phyloP scores from a whole-genome alignment of 2,797 vertebrate genomes.

The Antennarius maculatus region DNA sequence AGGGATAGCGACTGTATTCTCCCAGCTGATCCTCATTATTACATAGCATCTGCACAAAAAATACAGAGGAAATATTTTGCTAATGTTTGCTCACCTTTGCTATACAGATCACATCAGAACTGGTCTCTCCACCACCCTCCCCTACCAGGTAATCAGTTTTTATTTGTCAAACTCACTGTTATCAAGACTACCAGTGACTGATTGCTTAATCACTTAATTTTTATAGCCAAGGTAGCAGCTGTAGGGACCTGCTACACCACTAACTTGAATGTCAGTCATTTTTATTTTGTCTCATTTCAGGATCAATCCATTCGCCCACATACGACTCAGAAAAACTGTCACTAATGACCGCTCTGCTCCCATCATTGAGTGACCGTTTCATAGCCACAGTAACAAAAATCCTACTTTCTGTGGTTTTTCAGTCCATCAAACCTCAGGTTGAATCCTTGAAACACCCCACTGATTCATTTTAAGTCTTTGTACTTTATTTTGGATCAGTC shows the following conservation, averaged over 20 bases:
- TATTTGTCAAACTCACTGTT: not conserved
- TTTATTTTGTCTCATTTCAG: constrained; percentile 59
- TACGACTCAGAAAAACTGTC: constrained; percentile 87
- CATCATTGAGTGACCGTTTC: constrained; percentile 80
- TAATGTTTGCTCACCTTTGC: constrained; percentile 12
- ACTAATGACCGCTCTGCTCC: constrained; percentile 90
- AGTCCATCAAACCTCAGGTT: constrained; percentile 33
- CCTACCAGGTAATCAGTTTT: constrained; percentile 76
- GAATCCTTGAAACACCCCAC: constrained; percentile 42
- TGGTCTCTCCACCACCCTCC: constrained; percentile 74
- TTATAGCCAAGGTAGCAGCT: not conserved
- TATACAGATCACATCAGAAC: constrained; percentile 75
- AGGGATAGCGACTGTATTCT: constrained; percentile 13
- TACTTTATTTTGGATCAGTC: constrained; percentile 33
- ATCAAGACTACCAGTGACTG: not conserved
- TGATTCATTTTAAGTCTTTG: constrained; percentile 8
- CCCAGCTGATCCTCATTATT: not conserved
- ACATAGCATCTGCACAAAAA: no score
- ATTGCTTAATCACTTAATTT: not conserved
- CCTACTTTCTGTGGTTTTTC: constrained; percentile 23
- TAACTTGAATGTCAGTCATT: not conserved
- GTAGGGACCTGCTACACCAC: not conserved
- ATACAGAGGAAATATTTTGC: not conserved
- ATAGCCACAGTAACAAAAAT: constrained; percentile 7
- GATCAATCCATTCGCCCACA: constrained; percentile 86